Conservation (phyloP, 2,888 invertebrate genomes). For the Tachina fera region DNA sequence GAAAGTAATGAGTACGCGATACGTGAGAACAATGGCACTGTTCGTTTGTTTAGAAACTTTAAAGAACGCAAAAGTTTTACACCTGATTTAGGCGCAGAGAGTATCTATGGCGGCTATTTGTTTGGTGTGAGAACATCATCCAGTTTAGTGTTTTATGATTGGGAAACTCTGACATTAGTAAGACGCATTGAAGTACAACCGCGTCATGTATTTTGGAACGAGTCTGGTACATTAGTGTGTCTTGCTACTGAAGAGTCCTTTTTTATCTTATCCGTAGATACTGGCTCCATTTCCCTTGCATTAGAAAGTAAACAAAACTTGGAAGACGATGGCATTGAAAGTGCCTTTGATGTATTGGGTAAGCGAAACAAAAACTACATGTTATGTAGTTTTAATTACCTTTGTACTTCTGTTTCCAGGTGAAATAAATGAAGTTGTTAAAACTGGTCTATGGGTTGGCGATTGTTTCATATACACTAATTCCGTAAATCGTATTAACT, state of each 20-base stretch:
- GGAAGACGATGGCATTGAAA: conserved; percentile 96
- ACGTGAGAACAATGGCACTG: conserved; percentile 93
- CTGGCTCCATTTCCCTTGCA: conserved; percentile 91
- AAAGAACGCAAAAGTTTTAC: conserved; percentile 98
- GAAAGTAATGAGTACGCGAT: conserved; percentile 97
- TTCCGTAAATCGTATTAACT: conserved; percentile 97
- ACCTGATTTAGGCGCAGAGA: conserved; percentile 98
- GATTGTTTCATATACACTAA: conserved; percentile 99
- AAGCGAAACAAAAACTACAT: conserved; percentile 44
- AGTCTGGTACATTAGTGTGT: conserved; percentile 95
- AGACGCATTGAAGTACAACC: conserved; percentile 98
- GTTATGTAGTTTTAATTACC: background rate
- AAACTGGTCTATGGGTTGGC: conserved; percentile 98
- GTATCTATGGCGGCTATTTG: conserved; percentile 96
- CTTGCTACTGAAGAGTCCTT: conserved; percentile 98
- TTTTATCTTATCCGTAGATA: conserved; percentile 94
- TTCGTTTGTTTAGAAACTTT: conserved; percentile 98
- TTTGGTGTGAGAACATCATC: conserved; percentile 96
- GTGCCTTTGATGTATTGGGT: conserved; percentile 94
- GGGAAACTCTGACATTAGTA: conserved; percentile 96
- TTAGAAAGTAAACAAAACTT: conserved; percentile 89
- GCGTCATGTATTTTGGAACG: conserved; percentile 97
- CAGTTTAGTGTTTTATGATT: conserved; percentile 97
- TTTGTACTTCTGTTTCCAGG: conserved; percentile 71
- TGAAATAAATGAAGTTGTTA: conserved; percentile 95